These are phyloP conservation scores for Tribolium freemani DNA, from an alignment of 2,888 invertebrate genomes.

Conservation along the genomic window DNA sequence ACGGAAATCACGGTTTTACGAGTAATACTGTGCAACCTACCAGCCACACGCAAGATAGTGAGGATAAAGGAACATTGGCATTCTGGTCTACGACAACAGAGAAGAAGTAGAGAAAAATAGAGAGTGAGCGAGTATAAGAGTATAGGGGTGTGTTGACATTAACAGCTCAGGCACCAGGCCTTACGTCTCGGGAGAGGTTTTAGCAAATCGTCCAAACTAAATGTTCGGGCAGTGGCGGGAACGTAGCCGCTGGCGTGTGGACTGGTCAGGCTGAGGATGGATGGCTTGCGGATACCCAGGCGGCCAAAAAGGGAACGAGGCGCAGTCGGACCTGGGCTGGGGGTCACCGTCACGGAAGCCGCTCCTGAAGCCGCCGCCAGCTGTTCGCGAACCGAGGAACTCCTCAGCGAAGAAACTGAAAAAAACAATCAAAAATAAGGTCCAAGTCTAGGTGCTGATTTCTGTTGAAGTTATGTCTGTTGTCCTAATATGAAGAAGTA, in stretches of 20 bases:
- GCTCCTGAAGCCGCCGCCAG: constrained; percentile 69
- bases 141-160: constrained; percentile 44
- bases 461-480: too few species aligned
- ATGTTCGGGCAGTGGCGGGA: constrained; percentile 82
- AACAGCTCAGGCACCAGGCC: constrained; percentile 66
- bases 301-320: constrained; percentile 83
- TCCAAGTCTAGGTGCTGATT: too few species aligned
- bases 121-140: constrained; percentile 36
- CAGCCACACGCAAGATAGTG: constrained; percentile 69
- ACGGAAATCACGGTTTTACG: constrained; percentile 34
- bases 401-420: constrained; percentile 66
- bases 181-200: constrained; percentile 87
- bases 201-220: constrained; percentile 91
- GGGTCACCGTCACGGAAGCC: constrained; percentile 63
- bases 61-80: constrained; percentile 56
- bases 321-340: constrained; percentile 70
- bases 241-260: constrained; percentile 70
- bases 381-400: constrained; percentile 75
- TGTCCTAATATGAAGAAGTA: too few species aligned
- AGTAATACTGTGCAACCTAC: constrained; percentile 66
- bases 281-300: constrained; percentile 90
- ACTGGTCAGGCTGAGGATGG: constrained; percentile 85
- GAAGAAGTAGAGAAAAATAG: constrained; percentile 49
- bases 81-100: constrained; percentile 55
- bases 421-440: constrained; percentile 18